phyloP scores from a whole-genome alignment of 2,113 vertebrate genomes.

The Rhinoderma darwinii region DNA sequence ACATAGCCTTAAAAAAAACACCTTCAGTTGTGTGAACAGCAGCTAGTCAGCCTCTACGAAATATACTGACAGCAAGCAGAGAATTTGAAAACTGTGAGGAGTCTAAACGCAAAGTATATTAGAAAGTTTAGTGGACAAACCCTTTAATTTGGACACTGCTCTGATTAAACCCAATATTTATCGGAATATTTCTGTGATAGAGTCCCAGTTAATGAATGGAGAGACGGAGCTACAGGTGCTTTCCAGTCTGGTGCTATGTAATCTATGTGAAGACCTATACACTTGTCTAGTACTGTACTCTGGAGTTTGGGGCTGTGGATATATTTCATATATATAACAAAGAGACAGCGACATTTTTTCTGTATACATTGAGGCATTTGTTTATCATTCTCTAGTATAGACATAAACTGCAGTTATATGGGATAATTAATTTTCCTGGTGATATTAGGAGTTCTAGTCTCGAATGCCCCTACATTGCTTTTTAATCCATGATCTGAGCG shows the following conservation, averaged over 20 bases:
- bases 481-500: slow-evolving; percentile 37
- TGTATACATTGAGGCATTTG: background rate
- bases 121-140: no score
- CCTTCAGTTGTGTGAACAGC: background rate
- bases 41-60: no score
- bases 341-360: no score
- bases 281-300: background rate
- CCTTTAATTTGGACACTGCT: no score
- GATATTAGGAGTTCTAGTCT: slow-evolving; percentile 4
- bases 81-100: background rate
- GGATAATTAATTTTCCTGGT: slow-evolving; percentile 45
- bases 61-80: background rate
- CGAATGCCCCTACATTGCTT: slow-evolving; percentile 6
- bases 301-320: background rate
- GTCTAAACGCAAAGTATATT: no score
- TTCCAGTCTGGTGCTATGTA: background rate
- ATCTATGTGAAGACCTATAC: background rate
- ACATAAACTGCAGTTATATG: background rate
- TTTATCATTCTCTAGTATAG: background rate
- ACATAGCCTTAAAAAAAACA: background rate
- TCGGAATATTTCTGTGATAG: no score
- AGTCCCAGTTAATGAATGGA: no score
- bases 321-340: background rate
- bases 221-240: background rate
- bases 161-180: no score